These are phyloP conservation scores for Asarcornis scutulata DNA, from an alignment of 2,113 vertebrate genomes.

Conservation along the genomic window DNA sequence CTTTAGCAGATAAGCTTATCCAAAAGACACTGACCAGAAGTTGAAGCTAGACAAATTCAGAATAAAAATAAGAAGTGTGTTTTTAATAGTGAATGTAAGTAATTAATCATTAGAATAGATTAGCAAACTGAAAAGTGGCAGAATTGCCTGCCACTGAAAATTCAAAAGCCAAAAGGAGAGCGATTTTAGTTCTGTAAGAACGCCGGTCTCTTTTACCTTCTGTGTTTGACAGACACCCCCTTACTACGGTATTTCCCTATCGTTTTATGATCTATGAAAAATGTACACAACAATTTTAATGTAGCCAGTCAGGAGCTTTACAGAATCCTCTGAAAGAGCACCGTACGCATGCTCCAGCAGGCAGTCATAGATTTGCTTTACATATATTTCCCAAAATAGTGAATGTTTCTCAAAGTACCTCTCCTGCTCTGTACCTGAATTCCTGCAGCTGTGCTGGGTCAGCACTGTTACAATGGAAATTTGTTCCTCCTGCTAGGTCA, in stretches of 20 bases:
- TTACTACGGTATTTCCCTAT: not conserved
- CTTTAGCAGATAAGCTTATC: not conserved
- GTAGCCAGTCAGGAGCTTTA: not conserved
- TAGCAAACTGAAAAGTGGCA: no score
- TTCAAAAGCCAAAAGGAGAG: not conserved
- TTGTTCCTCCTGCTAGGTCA: not conserved
- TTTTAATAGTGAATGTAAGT: not conserved
- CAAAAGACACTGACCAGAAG: not conserved
- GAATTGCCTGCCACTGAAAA: not conserved
- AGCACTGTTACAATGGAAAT: not conserved
- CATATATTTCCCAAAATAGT: not conserved
- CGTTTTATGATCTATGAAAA: not conserved
- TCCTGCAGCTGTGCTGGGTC: not conserved
- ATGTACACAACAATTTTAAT: fast-evolving
- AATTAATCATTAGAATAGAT: not conserved
- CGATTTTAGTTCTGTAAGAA: not conserved
- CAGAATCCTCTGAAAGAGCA: not conserved
- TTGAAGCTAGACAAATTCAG: not conserved
- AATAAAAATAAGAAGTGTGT: not conserved
- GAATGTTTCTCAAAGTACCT: not conserved
- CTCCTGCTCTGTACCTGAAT: not conserved
- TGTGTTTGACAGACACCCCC: not conserved
- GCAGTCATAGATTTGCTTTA: not conserved
- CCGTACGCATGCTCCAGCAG: fast-evolving
- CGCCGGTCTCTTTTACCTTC: not conserved